phyloP scores from a whole-genome alignment of 2,888 invertebrate species.

The Lithophane ornitopus region DNA sequence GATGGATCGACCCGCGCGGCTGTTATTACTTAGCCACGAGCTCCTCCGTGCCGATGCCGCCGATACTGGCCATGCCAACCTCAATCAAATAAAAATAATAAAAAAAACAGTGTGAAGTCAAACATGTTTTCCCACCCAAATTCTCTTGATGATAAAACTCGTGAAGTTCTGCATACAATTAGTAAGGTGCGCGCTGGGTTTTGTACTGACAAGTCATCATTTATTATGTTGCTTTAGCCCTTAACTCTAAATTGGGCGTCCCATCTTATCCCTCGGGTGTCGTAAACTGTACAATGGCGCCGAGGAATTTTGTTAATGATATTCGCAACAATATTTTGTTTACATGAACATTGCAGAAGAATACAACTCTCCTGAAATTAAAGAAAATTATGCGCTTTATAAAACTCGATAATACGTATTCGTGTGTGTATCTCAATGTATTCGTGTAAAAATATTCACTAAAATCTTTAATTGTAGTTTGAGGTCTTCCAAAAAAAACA shows the following conservation, averaged over 20 bases:
- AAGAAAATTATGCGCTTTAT: not conserved
- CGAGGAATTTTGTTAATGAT: slow-evolving; percentile 8
- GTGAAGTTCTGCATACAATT: not conserved
- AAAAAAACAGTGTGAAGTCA: too few relatives aligned
- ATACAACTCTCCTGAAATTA: not conserved
- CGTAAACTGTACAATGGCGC: slow-evolving; percentile 10
- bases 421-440: too few relatives aligned
- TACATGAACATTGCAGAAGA: not conserved
- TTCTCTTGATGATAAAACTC: not conserved
- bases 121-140: not conserved
- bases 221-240: slow-evolving; percentile 7
- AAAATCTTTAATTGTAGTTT: not conserved
- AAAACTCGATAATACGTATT: too few relatives aligned
- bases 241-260: slow-evolving; percentile 16
- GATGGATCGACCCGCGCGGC: too few relatives aligned
- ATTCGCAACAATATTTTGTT: slow-evolving; percentile 7
- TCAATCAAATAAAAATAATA: not conserved
- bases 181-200: not conserved
- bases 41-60: too few relatives aligned
- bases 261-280: slow-evolving; percentile 13
- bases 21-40: too few relatives aligned
- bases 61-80: not conserved
- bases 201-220: slow-evolving; percentile 6
- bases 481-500: not conserved
- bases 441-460: too few relatives aligned